These are phyloP conservation scores for Penaeus japonicus DNA, from an alignment of 1,140 invertebrate genomes.

Conservation along the genomic window DNA sequence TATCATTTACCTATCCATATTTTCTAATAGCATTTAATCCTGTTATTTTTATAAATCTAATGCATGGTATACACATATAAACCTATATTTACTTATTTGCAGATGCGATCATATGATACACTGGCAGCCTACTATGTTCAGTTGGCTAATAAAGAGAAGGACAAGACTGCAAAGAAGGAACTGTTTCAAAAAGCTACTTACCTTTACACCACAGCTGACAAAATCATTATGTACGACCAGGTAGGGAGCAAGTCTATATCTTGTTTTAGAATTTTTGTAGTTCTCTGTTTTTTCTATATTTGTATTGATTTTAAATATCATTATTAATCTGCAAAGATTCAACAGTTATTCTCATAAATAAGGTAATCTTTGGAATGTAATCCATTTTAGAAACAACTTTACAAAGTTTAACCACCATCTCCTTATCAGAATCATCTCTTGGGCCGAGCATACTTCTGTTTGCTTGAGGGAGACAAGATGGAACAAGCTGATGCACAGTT, in stretches of 20 bases:
- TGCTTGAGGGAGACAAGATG: conserved; percentile 99
- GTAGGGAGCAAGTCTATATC: neutral
- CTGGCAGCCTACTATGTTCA: conserved; percentile 94
- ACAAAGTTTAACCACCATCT: neutral
- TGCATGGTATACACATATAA: no score
- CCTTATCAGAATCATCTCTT: conserved; percentile 66
- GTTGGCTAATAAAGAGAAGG: conserved; percentile 93
- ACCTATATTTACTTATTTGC: conserved; percentile 38
- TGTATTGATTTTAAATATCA: no score
- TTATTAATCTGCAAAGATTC: no score
- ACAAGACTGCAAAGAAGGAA: conserved; percentile 94
- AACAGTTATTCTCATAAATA: no score
- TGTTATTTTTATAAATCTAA: no score
- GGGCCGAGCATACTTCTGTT: conserved; percentile 96
- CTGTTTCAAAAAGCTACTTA: conserved; percentile 96
- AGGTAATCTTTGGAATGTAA: conserved; percentile 65
- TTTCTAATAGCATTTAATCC: no score
- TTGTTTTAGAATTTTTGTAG: neutral
- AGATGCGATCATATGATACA: conserved; percentile 71
- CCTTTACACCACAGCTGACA: conserved; percentile 97
- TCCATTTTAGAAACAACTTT: conserved; percentile 3
- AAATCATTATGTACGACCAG: conserved; percentile 99
- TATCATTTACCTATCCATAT: no score
- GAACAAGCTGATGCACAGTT: conserved; percentile 99
- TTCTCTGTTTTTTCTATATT: neutral